Evolutionary conservation across 2,888 invertebrate species (phyloP).

Genomic region (Autographa pulchrina): DNA sequence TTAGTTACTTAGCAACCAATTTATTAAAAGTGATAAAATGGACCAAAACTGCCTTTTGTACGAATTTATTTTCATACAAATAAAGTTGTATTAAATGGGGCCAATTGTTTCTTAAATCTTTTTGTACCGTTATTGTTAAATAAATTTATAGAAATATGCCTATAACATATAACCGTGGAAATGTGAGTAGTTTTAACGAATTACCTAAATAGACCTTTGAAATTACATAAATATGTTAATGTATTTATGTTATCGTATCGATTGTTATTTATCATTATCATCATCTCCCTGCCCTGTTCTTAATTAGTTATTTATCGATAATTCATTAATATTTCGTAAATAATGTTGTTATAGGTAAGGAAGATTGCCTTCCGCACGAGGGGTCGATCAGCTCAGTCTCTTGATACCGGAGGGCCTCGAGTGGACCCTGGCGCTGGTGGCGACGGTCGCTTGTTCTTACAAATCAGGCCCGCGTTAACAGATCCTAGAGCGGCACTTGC

Average conservation of each 20-base stretch:
- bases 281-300: too few relatives aligned
- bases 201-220: background rate
- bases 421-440: conserved; percentile 75
- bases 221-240: conserved; percentile 53
- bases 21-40: conserved; percentile 70
- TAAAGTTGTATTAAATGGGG: conserved; percentile 71
- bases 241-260: conserved; percentile 11
- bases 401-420: conserved; percentile 77
- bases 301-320: too few relatives aligned
- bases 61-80: conserved; percentile 80
- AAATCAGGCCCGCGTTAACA: conserved; percentile 85
- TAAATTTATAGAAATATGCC: conserved; percentile 78
- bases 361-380: conserved; percentile 85
- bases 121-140: conserved; percentile 65
- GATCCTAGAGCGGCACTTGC: conserved; percentile 76
- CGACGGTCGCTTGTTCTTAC: conserved; percentile 82
- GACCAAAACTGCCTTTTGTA: conserved; percentile 82
- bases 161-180: conserved; percentile 84
- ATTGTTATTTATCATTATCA: conserved; percentile 15
- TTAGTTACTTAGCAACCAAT: conserved; percentile 75
- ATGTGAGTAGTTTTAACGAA: conserved; percentile 74
- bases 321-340: conserved; percentile 6
- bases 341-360: conserved; percentile 73
- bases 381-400: conserved; percentile 85
- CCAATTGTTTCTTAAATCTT: conserved; percentile 70